Conservation (phyloP, 2,113 vertebrate genomes). For the Mobula hypostoma region DNA sequence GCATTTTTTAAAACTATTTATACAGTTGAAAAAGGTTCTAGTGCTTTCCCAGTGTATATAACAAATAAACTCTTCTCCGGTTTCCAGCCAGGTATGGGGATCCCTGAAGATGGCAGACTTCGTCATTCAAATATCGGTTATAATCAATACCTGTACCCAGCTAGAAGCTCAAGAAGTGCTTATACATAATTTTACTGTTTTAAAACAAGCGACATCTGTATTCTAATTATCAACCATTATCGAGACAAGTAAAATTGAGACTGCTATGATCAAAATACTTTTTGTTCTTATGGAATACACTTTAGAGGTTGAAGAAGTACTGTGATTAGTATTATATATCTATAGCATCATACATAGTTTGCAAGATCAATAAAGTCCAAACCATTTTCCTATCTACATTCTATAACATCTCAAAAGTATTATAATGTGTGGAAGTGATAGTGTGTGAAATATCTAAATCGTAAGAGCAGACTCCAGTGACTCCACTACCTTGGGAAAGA, state of each 20-base stretch:
- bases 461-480: neutral
- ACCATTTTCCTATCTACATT: neutral
- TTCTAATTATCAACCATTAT: neutral
- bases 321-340: no score
- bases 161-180: no score
- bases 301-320: no score
- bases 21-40: no score
- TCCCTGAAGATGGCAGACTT: no score
- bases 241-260: neutral
- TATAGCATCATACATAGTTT: no score
- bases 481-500: neutral
- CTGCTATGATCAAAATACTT: neutral
- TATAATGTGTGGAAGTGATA: neutral
- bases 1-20: neutral
- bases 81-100: no score
- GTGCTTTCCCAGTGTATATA: no score
- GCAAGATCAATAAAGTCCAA: no score
- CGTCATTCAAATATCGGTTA: no score
- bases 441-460: neutral
- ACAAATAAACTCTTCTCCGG: no score
- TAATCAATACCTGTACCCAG: no score
- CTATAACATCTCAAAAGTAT: neutral
- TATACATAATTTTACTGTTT: neutral
- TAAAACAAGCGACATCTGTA: neutral
- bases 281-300: neutral